Percentiles rank a stretch among this genome's conserved stretches.
Conservation (phyloP, 2,888 invertebrate genomes). For the Cephus nigrinus region DNA sequence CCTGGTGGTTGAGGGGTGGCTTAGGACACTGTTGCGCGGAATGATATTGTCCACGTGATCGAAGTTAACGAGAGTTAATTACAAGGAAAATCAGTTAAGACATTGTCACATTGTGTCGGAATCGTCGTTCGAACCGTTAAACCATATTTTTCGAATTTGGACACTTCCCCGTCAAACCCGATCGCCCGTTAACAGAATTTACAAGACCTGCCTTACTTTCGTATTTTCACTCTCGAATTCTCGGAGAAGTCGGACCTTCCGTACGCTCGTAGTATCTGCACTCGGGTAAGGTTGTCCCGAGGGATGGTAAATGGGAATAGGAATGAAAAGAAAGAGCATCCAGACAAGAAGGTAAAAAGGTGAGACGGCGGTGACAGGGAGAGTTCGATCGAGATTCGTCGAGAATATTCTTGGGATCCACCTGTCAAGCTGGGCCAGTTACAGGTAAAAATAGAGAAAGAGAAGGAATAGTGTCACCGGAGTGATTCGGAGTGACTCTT, state of each 20-base stretch:
- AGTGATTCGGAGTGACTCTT: not conserved
- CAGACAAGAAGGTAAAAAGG: not conserved
- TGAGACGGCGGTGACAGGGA: constrained; percentile 27
- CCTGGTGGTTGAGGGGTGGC: not conserved
- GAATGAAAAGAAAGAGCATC: not conserved
- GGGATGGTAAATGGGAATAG: not conserved
- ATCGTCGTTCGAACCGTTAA: not conserved
- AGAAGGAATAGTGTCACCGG: not conserved
- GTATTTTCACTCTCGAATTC: not conserved
- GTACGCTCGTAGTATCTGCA: not conserved
- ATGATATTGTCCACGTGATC: not conserved
- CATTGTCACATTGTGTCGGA: not conserved
- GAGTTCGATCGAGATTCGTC: constrained; percentile 19
- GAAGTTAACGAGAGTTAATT: not conserved
- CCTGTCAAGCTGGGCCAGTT: constrained; percentile 23
- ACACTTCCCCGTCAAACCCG: not conserved
- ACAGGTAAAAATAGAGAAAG: not conserved
- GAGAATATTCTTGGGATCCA: constrained; percentile 28
- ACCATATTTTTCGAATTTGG: not conserved
- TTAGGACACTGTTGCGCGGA: not conserved
- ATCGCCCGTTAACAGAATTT: not conserved
- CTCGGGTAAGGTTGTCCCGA: not conserved
- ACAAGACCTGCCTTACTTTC: not conserved
- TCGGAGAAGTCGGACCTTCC: not conserved
- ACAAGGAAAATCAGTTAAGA: not conserved